These are phyloP conservation scores for Plotosus lineatus DNA, from an alignment of 2,113 vertebrate genomes.

Conservation along the genomic window DNA sequence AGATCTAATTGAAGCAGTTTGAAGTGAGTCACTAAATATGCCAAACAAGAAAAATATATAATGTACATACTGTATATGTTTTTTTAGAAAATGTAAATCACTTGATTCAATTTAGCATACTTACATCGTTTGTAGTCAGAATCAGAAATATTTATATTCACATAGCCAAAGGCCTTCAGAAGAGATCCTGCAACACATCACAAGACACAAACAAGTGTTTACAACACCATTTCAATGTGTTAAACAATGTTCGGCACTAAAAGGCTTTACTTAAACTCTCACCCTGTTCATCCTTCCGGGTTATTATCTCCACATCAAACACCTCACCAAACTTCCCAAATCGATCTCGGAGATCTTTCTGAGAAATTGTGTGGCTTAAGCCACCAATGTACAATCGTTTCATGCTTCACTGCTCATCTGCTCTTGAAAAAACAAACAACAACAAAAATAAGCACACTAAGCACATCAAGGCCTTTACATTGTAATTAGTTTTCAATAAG, in stretches of 20 bases:
- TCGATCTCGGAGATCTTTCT: constrained; percentile 85
- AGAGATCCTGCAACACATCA: constrained; percentile 75
- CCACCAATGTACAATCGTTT: constrained; percentile 88
- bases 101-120: constrained; percentile 46
- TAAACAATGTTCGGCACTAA: background rate
- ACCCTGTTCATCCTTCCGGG: constrained; percentile 84
- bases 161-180: constrained; percentile 85
- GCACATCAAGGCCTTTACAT: background rate
- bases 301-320: constrained; percentile 82
- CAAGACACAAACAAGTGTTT: background rate
- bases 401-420: constrained; percentile 36
- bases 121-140: constrained; percentile 82
- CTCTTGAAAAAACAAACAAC: background rate
- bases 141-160: constrained; percentile 83
- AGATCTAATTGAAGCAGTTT: background rate
- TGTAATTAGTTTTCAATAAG: background rate
- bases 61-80: too few relatives aligned
- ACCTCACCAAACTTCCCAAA: constrained; percentile 89
- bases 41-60: too few relatives aligned
- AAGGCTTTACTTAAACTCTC: constrained; percentile 40
- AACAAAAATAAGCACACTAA: too few relatives aligned
- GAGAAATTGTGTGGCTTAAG: constrained; percentile 77
- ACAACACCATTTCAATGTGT: background rate
- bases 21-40: background rate
- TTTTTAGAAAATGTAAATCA: too few relatives aligned